These are phyloP conservation scores for Nephrotoma guestfalica DNA, from an alignment of 2,888 invertebrate genomes.

Conservation along the genomic window DNA sequence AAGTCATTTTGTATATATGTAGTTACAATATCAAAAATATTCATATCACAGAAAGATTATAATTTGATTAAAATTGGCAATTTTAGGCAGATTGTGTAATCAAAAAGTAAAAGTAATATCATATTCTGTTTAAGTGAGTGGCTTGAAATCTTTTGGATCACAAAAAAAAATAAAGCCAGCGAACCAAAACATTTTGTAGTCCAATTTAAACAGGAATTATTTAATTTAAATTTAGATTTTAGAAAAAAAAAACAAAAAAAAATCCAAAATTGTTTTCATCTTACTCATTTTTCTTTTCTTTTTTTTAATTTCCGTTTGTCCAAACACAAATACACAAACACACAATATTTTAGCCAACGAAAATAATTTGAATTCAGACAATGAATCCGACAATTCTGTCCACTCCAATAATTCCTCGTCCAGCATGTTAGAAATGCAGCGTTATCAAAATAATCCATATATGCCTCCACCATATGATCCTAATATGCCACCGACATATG, in stretches of 20 bases:
- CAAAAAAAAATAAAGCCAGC: not conserved
- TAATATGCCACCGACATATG: constrained; percentile 7
- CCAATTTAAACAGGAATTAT: not conserved
- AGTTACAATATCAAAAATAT: not conserved
- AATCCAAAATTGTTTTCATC: not conserved
- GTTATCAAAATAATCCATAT: not conserved
- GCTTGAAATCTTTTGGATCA: not conserved
- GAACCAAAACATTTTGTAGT: not conserved
- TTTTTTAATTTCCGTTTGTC: not conserved
- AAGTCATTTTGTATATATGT: not conserved
- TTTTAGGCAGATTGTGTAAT: not conserved
- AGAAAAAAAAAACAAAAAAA: not conserved
- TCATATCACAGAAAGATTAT: not conserved
- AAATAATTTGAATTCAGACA: not conserved
- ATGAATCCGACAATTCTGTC: not conserved
- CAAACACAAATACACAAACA: not conserved
- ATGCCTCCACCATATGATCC: constrained; percentile 7
- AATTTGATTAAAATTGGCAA: not conserved
- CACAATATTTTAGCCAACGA: not conserved
- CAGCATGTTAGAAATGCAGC: not conserved
- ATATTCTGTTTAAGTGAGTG: not conserved
- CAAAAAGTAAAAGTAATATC: not conserved
- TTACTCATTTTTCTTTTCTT: not conserved
- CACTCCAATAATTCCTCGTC: not conserved
- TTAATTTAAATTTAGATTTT: not conserved